Base-by-base conservation (phyloP, 1,140 invertebrate genomes). In the Brevipalpus yothersi region DNA sequence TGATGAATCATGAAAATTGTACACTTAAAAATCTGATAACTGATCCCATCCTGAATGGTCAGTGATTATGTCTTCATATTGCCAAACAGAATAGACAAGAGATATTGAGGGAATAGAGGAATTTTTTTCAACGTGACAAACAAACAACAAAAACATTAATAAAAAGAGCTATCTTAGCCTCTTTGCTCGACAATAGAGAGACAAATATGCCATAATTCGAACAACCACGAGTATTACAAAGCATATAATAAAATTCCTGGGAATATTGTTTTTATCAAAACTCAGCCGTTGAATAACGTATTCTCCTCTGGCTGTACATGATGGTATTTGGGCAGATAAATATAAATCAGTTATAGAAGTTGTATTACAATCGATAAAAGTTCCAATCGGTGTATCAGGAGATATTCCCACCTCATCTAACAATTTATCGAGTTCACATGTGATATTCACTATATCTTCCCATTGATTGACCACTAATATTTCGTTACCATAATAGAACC, bases 401-500 rank as follows among this genome's bases (percentile, higher is more conserved):
- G 2, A 4, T 47, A 47, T 47, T 47, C n/a, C 12, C 11, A 12
- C 31, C 15, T 40, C 9, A 39, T 55, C 53, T 3, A 12, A 15
- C 15, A 31, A n/a, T 39, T 31, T 8, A 39, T 15, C 12, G 7
- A 55, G 15, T n/a, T 55, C 40, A 68, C 84, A 88, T 4, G 82
- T 81, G 13, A 47, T 81, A 81, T 69, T 84, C 85, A 11, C 75
- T 75, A 90, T 75, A 15, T 80, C 78, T 0, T 76, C 70, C 91
- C 91, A 96, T 69, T 96, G 89, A 72, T 92, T 94, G 54, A 95
- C 82, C n/a, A 86, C 74, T 1, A 95, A 72, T 0, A 87, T 84
- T 73, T 94, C 90, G 72, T 89, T 92, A 49, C 83, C 86, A 70
- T 92, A 95, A 54, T 82, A 79, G 72, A 96, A 94, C 88, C 92